phyloP scores from a whole-genome alignment of 2,888 invertebrate genomes.

The Agapostemon virescens region DNA sequence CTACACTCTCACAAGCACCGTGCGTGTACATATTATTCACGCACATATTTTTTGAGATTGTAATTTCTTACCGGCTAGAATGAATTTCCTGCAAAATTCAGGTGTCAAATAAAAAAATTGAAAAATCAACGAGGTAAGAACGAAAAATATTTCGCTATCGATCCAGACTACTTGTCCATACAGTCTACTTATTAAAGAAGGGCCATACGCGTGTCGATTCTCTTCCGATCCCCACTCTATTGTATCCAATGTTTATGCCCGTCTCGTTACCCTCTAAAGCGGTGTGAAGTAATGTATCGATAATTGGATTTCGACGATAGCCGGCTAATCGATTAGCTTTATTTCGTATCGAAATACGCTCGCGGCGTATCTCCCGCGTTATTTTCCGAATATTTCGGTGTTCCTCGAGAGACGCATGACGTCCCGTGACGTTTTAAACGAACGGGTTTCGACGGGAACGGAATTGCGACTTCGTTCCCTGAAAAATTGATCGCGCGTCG shows the following conservation, averaged over 20 bases:
- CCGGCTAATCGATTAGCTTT: too few species aligned
- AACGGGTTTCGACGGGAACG: conserved; percentile 29
- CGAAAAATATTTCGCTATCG: background rate
- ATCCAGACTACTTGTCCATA: too few species aligned
- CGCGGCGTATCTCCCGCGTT: too few species aligned
- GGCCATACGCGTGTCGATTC: background rate
- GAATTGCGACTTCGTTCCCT: conserved; percentile 32
- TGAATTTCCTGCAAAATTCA: too few species aligned
- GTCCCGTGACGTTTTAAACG: background rate
- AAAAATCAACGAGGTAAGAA: background rate
- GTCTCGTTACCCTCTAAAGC: background rate
- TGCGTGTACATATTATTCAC: too few species aligned
- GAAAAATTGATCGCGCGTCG: conserved; percentile 48
- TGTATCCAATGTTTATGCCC: background rate
- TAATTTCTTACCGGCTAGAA: too few species aligned
- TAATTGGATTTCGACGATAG: background rate
- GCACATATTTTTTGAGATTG: too few species aligned
- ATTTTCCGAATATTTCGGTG: background rate
- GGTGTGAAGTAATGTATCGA: background rate
- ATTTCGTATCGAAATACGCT: too few species aligned
- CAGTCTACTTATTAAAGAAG: too few species aligned
- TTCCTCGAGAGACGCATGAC: background rate
- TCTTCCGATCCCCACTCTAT: background rate
- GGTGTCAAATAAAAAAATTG: too few species aligned
- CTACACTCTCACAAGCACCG: too few species aligned